Conservation (phyloP, 2,113 vertebrate species). For the Xiphophorus couchianus region DNA sequence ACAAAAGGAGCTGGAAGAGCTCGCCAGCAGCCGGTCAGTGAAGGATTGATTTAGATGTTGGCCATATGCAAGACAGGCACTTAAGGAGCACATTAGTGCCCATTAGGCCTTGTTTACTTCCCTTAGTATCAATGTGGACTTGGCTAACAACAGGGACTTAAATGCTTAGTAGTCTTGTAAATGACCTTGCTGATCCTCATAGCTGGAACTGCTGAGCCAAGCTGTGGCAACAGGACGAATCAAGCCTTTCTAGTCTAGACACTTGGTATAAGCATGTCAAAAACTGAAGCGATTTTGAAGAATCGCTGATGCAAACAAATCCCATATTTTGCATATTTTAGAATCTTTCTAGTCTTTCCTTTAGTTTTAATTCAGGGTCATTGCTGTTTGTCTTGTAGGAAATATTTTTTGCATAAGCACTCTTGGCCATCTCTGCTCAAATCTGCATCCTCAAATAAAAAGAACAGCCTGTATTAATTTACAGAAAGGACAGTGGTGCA, state of each 20-base stretch:
- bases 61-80: conserved; percentile 66
- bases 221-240: conserved; percentile 39
- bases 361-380: not conserved
- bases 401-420: not conserved
- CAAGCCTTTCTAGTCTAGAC: conserved; percentile 19
- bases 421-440: not conserved
- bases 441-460: not conserved
- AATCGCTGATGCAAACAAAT: not conserved
- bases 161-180: conserved; percentile 68
- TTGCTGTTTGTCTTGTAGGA: not conserved
- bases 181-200: conserved; percentile 63
- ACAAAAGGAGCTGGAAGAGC: conserved; percentile 47
- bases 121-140: conserved; percentile 45
- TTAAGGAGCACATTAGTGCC: conserved; percentile 75
- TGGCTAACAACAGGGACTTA: conserved; percentile 59
- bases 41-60: conserved; percentile 69
- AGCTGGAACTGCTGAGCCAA: conserved; percentile 61
- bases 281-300: not conserved
- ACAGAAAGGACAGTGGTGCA: not conserved
- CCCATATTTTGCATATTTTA: not conserved
- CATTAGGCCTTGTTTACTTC: conserved; percentile 77
- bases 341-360: not conserved
- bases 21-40: conserved; percentile 48
- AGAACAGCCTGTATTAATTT: not conserved
- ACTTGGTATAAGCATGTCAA: not conserved